Percentiles rank a stretch among this genome's conserved stretches.
Conservation (phyloP, 2,888 invertebrate species). For the Drosophila sordidapex region DNA sequence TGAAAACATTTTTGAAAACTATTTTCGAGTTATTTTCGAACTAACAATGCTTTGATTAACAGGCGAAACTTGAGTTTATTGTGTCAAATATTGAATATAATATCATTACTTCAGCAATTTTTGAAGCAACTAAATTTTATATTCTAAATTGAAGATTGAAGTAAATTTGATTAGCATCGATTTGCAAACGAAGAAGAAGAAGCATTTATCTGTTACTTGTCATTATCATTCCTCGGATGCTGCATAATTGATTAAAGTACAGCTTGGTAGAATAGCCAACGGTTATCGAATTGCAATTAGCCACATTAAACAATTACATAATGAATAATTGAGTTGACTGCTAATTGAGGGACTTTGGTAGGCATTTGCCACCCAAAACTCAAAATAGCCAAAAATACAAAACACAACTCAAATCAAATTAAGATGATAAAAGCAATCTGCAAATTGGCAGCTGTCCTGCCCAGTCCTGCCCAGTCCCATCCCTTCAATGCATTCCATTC, state of each 20-base stretch:
- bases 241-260: not conserved
- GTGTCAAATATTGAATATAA: not conserved
- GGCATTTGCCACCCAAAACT: conserved; percentile 9
- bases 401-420: conserved; percentile 74
- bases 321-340: conserved; percentile 70
- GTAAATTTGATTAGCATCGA: not conserved
- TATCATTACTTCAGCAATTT: not conserved
- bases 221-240: not conserved
- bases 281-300: conserved; percentile 56
- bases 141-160: not conserved
- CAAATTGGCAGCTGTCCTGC: conserved; percentile 64
- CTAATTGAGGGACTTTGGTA: conserved; percentile 45
- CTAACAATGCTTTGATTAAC: not conserved
- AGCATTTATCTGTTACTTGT: not conserved
- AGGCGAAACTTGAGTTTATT: not conserved
- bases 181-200: not conserved
- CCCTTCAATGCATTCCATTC: not conserved
- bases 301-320: conserved; percentile 43
- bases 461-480: too few species aligned
- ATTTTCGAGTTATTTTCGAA: not conserved
- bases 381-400: conserved; percentile 46
- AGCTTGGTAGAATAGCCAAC: not conserved
- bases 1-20: conserved; percentile 38
- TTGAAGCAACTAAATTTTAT: not conserved
- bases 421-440: conserved; percentile 81